Evolutionary conservation across 2,113 vertebrate genomes (phyloP).

Genomic region (Mesocricetus auratus): DNA sequence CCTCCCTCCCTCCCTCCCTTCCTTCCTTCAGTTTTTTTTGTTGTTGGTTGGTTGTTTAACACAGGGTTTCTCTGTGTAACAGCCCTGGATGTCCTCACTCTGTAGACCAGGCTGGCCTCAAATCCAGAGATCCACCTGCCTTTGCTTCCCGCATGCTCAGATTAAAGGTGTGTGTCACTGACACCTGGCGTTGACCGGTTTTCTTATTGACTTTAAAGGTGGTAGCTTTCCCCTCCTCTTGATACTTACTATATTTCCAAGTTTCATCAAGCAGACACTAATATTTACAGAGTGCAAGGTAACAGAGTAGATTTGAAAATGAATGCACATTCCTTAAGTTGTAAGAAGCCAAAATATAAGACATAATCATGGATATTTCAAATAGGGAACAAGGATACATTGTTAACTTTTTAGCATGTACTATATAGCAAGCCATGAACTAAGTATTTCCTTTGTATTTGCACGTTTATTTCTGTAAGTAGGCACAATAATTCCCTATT

Average conservation of each 20-base stretch:
- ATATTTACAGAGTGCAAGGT: constrained; percentile 43
- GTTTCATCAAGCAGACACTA: not conserved
- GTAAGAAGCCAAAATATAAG: constrained; percentile 28
- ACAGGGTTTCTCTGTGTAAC: not conserved
- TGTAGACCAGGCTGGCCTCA: not conserved
- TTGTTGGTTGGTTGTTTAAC: too few species aligned
- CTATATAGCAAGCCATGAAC: not conserved
- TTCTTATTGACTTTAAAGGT: not conserved
- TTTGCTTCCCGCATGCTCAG: not conserved
- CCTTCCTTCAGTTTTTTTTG: not conserved
- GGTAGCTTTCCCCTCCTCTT: not conserved
- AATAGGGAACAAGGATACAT: constrained; percentile 14
- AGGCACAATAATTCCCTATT: not conserved
- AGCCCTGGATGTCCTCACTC: not conserved
- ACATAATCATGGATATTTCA: constrained; percentile 10
- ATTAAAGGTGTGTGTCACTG: not conserved
- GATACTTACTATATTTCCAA: not conserved
- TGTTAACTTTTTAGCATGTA: constrained; percentile 13
- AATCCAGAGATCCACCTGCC: not conserved
- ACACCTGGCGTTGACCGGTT: not conserved
- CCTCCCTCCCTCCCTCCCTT: too few species aligned
- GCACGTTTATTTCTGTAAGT: not conserved
- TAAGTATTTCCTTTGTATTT: constrained; percentile 7
- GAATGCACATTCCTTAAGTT: constrained; percentile 13
- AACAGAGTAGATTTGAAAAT: constrained; percentile 41